These are phyloP conservation scores for Chrysopa pallens DNA, from an alignment of 1,140 invertebrate genomes.

Conservation along the genomic window DNA sequence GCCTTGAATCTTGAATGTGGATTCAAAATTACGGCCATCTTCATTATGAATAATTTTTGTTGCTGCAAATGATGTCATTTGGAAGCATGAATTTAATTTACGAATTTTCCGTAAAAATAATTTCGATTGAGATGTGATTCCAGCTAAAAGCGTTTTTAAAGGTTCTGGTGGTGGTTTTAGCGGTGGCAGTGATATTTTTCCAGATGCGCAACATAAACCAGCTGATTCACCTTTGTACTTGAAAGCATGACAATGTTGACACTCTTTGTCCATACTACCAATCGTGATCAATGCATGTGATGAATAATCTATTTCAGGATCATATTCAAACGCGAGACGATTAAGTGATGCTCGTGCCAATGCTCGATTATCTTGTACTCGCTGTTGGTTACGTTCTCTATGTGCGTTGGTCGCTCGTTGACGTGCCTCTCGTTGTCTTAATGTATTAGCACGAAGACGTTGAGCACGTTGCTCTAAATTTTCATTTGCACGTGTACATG, in stretches of 20 bases:
- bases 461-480: background rate
- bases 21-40: too few species aligned
- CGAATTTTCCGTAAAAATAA: too few species aligned
- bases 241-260: slow-evolving; percentile 1
- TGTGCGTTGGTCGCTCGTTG: slow-evolving; percentile 1
- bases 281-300: background rate
- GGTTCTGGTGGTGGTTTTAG: too few species aligned
- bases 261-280: slow-evolving; percentile 2
- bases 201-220: too few species aligned
- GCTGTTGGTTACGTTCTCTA: background rate
- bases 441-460: slow-evolving; percentile 2
- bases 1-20: too few species aligned
- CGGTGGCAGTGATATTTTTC: too few species aligned
- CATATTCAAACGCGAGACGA: background rate
- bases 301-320: background rate
- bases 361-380: background rate
- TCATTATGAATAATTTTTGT: too few species aligned
- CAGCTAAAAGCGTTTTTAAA: too few species aligned
- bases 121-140: too few species aligned
- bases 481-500: slow-evolving; percentile 2
- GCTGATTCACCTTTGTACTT: too few species aligned
- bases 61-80: too few species aligned
- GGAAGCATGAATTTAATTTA: too few species aligned
- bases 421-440: slow-evolving; percentile 2
- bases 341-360: slow-evolving; percentile 1